These are phyloP conservation scores for Sebastes iracundus DNA, from an alignment of 2,797 vertebrate genomes.

Conservation along the genomic window DNA sequence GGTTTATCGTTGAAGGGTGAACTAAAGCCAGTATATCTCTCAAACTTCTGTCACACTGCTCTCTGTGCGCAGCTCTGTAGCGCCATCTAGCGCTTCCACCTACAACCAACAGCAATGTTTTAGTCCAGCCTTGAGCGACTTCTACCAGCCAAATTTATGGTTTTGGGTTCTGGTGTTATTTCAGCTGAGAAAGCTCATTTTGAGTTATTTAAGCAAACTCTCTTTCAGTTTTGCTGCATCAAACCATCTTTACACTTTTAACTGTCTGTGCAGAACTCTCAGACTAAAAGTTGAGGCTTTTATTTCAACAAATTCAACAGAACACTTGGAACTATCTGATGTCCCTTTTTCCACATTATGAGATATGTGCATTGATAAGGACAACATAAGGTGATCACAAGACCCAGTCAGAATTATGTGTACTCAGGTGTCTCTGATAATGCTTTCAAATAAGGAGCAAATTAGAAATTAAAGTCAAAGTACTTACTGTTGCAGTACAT, in stretches of 20 bases:
- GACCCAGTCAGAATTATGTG: background rate
- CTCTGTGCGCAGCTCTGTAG: slow-evolving; percentile 14
- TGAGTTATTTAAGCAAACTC: background rate
- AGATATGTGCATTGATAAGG: background rate
- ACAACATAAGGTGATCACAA: background rate
- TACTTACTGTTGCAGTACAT: slow-evolving; percentile 41
- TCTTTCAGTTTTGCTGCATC: background rate
- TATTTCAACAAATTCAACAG: background rate
- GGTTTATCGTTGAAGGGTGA: background rate
- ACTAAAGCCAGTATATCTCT: background rate
- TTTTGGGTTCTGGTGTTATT: background rate
- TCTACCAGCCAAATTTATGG: background rate
- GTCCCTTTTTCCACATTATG: background rate
- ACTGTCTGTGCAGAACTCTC: background rate
- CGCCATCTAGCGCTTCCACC: slow-evolving; percentile 54
- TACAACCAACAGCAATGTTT: background rate
- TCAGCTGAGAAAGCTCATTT: background rate
- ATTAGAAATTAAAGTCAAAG: background rate
- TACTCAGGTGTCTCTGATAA: background rate
- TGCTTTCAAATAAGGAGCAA: background rate
- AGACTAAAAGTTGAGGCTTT: background rate
- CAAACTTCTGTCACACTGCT: slow-evolving; percentile 14
- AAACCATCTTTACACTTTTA: background rate
- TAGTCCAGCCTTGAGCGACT: background rate
- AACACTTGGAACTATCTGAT: background rate